These are phyloP conservation scores for Pangasius djambal DNA, from an alignment of 2,797 vertebrate genomes.

Conservation along the genomic window DNA sequence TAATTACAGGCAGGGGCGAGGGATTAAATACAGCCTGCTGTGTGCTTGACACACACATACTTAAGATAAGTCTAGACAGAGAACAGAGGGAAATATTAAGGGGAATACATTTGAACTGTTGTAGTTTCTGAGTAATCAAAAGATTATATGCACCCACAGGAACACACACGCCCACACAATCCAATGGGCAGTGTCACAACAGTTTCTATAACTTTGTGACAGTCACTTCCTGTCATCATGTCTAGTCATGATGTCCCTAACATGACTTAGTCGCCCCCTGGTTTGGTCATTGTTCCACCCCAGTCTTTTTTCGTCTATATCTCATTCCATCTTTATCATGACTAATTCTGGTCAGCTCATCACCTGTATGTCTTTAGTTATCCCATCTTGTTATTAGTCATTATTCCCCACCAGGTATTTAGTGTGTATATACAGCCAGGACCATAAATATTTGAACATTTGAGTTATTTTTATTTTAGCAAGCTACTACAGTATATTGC, in stretches of 20 bases:
- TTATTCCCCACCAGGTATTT: not conserved
- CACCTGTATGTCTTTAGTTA: not conserved
- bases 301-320: not conserved
- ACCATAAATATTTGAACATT: too few species aligned
- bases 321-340: not conserved
- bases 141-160: not conserved
- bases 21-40: slow-evolving; percentile 45
- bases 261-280: not conserved
- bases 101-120: not conserved
- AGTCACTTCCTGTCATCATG: not conserved
- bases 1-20: slow-evolving; percentile 62
- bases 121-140: not conserved
- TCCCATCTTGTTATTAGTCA: not conserved
- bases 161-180: not conserved
- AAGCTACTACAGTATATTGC: not conserved
- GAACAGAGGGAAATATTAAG: slow-evolving; percentile 5
- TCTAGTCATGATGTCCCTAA: not conserved
- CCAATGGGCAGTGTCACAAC: not conserved
- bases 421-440: not conserved
- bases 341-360: not conserved
- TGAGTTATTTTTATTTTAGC: not conserved
- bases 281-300: not conserved
- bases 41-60: slow-evolving; percentile 21
- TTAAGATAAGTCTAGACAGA: not conserved
- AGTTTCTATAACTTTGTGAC: not conserved